phyloP scores from a whole-genome alignment of 2,797 vertebrate species.

The Acanthopagrus latus region DNA sequence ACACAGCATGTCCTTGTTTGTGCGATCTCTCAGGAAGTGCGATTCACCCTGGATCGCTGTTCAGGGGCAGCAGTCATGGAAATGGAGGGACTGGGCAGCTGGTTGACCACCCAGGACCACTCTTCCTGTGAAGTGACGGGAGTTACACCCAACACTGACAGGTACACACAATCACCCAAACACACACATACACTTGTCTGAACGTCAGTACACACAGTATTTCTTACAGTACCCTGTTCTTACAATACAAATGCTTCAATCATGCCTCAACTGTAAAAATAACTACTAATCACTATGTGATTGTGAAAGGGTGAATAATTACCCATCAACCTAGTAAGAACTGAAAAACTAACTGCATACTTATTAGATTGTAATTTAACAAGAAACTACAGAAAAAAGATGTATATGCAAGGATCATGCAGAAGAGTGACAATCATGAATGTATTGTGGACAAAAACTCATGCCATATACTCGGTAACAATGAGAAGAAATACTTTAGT shows the following conservation, averaged over 20 bases:
- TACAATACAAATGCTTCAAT: not conserved
- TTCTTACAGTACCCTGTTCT: not conserved
- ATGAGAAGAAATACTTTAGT: not conserved
- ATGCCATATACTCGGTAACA: too few relatives aligned
- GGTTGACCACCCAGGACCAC: constrained; percentile 89
- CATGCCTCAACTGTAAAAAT: not conserved
- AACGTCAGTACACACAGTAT: not conserved
- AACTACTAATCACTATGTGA: not conserved
- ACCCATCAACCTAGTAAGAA: too few relatives aligned
- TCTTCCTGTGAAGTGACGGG: constrained; percentile 87
- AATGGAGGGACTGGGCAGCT: constrained; percentile 88
- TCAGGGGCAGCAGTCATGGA: constrained; percentile 85
- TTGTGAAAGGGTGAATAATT: not conserved
- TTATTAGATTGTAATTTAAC: not conserved
- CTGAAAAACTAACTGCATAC: not conserved
- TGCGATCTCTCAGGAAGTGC: constrained; percentile 82
- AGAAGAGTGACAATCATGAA: not conserved
- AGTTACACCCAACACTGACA: constrained; percentile 84
- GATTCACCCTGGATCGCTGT: constrained; percentile 90
- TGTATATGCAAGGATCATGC: too few relatives aligned
- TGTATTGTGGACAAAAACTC: too few relatives aligned
- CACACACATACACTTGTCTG: not conserved
- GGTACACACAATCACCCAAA: constrained; percentile 62
- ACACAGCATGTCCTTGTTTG: not conserved
- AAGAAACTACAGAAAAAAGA: too few relatives aligned